Evolutionary conservation across 1,140 invertebrate genomes (phyloP), one percentile per base, ranked within the genome.

Genomic region (Triops longicaudatus): DNA sequence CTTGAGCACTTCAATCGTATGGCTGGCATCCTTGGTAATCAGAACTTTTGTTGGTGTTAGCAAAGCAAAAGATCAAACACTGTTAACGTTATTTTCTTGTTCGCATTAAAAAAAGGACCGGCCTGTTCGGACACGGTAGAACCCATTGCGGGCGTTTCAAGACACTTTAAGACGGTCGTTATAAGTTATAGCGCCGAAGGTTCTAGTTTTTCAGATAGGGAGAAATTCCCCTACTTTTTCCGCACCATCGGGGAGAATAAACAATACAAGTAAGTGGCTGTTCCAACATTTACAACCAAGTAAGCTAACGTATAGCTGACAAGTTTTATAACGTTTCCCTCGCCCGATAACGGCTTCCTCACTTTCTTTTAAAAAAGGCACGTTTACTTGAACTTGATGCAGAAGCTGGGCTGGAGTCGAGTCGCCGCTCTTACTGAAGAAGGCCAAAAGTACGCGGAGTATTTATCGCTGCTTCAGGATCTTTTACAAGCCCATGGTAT

Each of bases 101-200:
- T 28, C 4, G 41, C 42, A 75, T 12, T n/a, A 44, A 44, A 28
- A 43, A 37, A 17, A 87, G 88, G 93, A n/a, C 93, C 93, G 4
- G 92, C 91, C 10, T 95, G 93, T 82, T 92, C 91, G 5, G 92
- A 94, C 82, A 93, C 92, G 1, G 90, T 94, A 0, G 92, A 94
- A 82, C 91, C 92, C 0, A 85, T 95, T 22, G 91, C 92, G 11
- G 91, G 90, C 0, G 87, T 95, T n/a, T 91, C 92, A 0, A 91
- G 89, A 77, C 89, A 92, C 81, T 93, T 91, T 80, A 89, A 89
- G 78, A 91, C 90, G 28, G 86, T 93, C 43, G 88, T 93, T 0
- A 90, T 95, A 71, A 93, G 92, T 43, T 95, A 94, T 82, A 91
- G 90, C 77, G 93, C 92, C 1, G 92, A 94, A 82, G 91, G 91